Evolutionary conservation across 1,140 invertebrate species (phyloP).

Genomic region (Drosophila saltans): DNA sequence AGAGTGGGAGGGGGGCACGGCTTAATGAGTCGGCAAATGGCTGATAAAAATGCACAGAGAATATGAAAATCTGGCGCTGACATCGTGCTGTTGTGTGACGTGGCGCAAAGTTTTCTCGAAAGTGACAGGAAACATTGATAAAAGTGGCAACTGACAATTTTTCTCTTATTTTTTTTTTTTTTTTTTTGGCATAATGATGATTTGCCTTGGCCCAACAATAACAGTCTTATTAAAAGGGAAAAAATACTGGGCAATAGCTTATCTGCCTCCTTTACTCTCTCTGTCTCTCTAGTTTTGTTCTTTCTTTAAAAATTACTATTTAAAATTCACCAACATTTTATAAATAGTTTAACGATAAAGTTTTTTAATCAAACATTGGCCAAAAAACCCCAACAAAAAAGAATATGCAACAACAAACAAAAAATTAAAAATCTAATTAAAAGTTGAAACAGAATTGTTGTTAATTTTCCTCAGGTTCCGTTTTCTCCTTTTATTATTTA

Average conservation of each 20-base stretch:
- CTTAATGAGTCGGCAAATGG: slow-evolving; percentile 82
- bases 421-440: slow-evolving; percentile 71
- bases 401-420: background rate
- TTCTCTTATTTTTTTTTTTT: background rate
- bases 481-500: slow-evolving; percentile 6
- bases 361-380: slow-evolving; percentile 67
- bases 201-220: slow-evolving; percentile 59
- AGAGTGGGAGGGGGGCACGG: slow-evolving; percentile 21
- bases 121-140: slow-evolving; percentile 77
- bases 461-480: slow-evolving; percentile 26
- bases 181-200: slow-evolving; percentile 60
- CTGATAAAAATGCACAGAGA: slow-evolving; percentile 77
- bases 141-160: slow-evolving; percentile 64
- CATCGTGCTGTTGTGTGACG: slow-evolving; percentile 62
- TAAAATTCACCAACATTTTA: slow-evolving; percentile 40
- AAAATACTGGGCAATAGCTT: slow-evolving; percentile 4
- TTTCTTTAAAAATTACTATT: slow-evolving; percentile 24
- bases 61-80: slow-evolving; percentile 70
- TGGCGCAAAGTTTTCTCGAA: slow-evolving; percentile 65
- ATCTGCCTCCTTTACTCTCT: background rate
- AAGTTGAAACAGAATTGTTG: slow-evolving; percentile 42
- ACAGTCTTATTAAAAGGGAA: slow-evolving; percentile 54
- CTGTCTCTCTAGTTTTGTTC: background rate
- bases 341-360: slow-evolving; percentile 44
- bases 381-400: background rate